Conservation (phyloP, 2,113 vertebrate genomes). For the Hydropotes inermis region DNA sequence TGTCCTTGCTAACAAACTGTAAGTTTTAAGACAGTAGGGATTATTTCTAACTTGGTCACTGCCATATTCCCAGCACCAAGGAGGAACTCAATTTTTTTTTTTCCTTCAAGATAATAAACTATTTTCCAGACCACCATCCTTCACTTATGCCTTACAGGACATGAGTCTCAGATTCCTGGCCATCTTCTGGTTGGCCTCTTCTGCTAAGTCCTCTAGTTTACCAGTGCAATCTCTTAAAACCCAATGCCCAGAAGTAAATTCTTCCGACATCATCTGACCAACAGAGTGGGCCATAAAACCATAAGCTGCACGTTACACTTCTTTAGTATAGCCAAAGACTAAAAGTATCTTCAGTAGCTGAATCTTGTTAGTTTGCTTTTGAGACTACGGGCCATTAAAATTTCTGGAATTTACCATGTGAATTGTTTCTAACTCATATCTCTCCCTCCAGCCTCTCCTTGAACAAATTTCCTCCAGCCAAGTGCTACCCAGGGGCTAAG, state of each 20-base stretch:
- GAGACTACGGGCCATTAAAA: neutral
- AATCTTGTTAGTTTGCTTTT: neutral
- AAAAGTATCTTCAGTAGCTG: neutral
- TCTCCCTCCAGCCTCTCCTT: neutral
- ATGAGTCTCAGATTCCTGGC: neutral
- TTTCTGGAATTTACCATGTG: neutral
- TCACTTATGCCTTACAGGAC: neutral
- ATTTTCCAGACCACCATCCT: neutral
- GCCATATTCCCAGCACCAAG: neutral
- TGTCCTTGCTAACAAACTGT: neutral
- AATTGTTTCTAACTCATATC: neutral
- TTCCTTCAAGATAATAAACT: neutral
- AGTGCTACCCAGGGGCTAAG: neutral
- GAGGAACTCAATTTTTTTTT: neutral
- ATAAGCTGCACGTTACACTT: neutral
- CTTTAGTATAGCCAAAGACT: neutral
- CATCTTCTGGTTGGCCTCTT: neutral
- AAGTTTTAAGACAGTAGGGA: neutral
- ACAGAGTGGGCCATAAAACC: neutral
- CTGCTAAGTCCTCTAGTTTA: neutral
- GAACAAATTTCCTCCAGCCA: neutral
- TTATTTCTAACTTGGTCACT: neutral
- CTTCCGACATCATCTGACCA: neutral
- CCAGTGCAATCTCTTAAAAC: slow-evolving; percentile 1
- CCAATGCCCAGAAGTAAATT: neutral